phyloP scores from a whole-genome alignment of 2,888 invertebrate genomes.

The Lasiommata megera region DNA sequence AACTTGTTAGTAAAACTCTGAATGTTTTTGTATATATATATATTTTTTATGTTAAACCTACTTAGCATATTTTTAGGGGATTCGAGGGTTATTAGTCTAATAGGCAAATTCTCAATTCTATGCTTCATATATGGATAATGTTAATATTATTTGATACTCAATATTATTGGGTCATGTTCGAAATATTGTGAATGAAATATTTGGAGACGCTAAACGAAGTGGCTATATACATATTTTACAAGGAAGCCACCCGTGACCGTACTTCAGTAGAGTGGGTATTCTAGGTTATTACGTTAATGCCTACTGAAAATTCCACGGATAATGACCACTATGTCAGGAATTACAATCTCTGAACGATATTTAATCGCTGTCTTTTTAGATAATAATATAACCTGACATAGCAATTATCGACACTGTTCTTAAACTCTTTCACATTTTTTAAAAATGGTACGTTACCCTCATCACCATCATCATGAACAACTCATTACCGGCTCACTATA shows the following conservation, averaged over 20 bases:
- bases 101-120: too few relatives aligned
- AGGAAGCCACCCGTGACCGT: slow-evolving; percentile 37
- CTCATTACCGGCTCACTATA: too few relatives aligned
- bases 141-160: neutral
- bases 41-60: too few relatives aligned
- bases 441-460: too few relatives aligned
- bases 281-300: slow-evolving; percentile 58
- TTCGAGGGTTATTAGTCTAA: too few relatives aligned
- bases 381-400: too few relatives aligned
- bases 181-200: slow-evolving; percentile 10
- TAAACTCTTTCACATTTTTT: too few relatives aligned
- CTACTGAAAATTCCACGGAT: slow-evolving; percentile 22
- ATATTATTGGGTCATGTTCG: neutral
- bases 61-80: too few relatives aligned
- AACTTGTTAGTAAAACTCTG: too few relatives aligned
- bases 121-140: neutral
- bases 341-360: slow-evolving; percentile 7
- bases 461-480: too few relatives aligned
- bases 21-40: too few relatives aligned
- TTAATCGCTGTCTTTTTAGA: neutral
- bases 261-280: slow-evolving; percentile 50
- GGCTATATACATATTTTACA: slow-evolving; percentile 25
- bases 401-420: too few relatives aligned
- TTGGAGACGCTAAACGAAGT: slow-evolving; percentile 19
- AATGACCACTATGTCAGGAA: slow-evolving; percentile 19